phyloP scores from a whole-genome alignment of 2,888 invertebrate genomes.

The Falcaria lacertinaria region DNA sequence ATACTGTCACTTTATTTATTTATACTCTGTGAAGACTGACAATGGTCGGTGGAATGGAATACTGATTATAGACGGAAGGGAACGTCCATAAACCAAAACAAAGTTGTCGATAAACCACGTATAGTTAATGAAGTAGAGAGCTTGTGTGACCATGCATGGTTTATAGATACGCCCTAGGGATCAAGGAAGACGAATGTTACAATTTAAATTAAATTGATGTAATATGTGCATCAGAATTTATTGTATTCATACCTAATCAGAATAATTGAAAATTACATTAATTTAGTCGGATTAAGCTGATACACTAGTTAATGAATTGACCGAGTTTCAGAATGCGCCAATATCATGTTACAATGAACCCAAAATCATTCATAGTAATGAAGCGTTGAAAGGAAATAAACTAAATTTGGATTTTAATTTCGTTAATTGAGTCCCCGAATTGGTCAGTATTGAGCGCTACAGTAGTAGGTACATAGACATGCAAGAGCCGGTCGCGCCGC shows the following conservation, averaged over 20 bases:
- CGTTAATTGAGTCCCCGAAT: background rate
- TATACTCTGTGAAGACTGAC: background rate
- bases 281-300: background rate
- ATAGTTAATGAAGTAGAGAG: background rate
- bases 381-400: background rate
- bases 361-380: no score
- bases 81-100: background rate
- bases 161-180: slow-evolving; percentile 1
- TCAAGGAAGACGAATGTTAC: no score
- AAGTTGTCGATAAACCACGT: background rate
- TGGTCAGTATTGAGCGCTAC: background rate
- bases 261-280: background rate
- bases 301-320: background rate
- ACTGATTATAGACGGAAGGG: background rate
- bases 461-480: background rate
- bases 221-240: no score
- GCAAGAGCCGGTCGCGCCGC: background rate
- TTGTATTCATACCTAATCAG: no score
- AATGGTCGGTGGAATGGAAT: background rate
- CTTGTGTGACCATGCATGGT: background rate
- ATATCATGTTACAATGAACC: background rate
- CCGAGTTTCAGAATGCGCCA: background rate
- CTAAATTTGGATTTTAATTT: background rate
- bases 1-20: background rate
- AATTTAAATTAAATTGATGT: no score